Conservation (phyloP, 2,113 vertebrate genomes). For the Peromyscus californicus region DNA sequence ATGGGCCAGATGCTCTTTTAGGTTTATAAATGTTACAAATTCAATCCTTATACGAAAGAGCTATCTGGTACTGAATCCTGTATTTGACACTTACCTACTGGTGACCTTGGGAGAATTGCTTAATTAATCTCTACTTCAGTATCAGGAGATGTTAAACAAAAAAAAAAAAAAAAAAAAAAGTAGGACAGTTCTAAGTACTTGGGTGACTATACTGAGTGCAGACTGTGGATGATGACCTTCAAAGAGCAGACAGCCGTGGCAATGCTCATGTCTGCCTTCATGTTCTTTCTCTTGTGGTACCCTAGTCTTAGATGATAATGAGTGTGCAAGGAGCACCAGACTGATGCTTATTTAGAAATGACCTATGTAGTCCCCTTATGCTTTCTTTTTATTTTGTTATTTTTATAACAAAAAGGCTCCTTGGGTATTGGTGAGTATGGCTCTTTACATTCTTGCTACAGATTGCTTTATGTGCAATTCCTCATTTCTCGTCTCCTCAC, state of each 20-base stretch:
- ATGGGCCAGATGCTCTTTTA: not conserved
- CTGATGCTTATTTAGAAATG: slow-evolving; percentile 45
- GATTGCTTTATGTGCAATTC: slow-evolving; percentile 20
- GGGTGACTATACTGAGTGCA: not conserved
- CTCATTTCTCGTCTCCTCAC: slow-evolving; percentile 56
- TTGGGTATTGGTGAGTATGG: not conserved
- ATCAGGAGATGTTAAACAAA: not conserved
- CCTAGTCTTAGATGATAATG: not conserved
- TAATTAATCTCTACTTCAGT: not conserved
- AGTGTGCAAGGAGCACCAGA: not conserved
- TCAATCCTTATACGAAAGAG: not conserved
- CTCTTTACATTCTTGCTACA: not conserved
- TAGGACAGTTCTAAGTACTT: no score
- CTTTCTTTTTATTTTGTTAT: not conserved
- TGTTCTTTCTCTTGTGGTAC: not conserved
- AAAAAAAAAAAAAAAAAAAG: not conserved
- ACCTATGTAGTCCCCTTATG: not conserved
- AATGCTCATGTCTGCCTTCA: not conserved
- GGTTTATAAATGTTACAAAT: not conserved
- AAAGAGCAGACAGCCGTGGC: not conserved
- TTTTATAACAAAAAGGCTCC: slow-evolving; percentile 40
- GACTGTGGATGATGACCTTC: not conserved
- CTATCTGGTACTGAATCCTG: not conserved
- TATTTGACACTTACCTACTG: not conserved
- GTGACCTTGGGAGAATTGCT: not conserved